A percentile compares a stretch with the other conserved stretches of the same genome.
These are phyloP conservation scores for Hozukius guyotensis DNA, from an alignment of 2,797 vertebrate species.

Conservation along the genomic window DNA sequence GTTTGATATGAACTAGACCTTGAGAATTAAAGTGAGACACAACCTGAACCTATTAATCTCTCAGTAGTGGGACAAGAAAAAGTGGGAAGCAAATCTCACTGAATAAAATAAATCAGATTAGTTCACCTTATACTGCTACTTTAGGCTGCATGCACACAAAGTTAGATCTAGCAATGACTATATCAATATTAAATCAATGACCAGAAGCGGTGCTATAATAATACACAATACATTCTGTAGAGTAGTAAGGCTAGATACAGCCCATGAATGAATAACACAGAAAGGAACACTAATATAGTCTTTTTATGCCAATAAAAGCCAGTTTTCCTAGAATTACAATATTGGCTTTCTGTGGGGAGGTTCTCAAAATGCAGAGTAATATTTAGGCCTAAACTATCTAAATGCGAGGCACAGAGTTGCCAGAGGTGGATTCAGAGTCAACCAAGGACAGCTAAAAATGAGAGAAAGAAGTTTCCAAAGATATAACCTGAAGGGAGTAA, in stretches of 20 bases:
- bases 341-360: neutral
- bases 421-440: neutral
- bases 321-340: neutral
- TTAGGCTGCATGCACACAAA: neutral
- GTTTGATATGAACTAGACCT: neutral
- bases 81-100: neutral
- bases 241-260: neutral
- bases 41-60: neutral
- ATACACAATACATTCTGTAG: neutral
- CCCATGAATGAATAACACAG: neutral
- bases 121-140: neutral
- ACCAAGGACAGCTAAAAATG: neutral
- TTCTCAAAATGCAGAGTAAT: neutral
- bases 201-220: neutral
- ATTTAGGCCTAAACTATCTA: neutral
- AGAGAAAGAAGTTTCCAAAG: neutral
- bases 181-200: constrained; percentile 25
- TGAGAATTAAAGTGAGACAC: neutral
- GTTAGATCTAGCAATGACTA: neutral
- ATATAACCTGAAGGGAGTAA: constrained; percentile 5
- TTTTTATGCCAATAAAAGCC: neutral
- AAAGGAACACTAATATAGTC: neutral
- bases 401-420: neutral
- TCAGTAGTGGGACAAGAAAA: neutral
- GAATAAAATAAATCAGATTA: neutral